These are phyloP conservation scores for Blastobasis adustella DNA, from an alignment of 2,888 invertebrate species.

Conservation along the genomic window DNA sequence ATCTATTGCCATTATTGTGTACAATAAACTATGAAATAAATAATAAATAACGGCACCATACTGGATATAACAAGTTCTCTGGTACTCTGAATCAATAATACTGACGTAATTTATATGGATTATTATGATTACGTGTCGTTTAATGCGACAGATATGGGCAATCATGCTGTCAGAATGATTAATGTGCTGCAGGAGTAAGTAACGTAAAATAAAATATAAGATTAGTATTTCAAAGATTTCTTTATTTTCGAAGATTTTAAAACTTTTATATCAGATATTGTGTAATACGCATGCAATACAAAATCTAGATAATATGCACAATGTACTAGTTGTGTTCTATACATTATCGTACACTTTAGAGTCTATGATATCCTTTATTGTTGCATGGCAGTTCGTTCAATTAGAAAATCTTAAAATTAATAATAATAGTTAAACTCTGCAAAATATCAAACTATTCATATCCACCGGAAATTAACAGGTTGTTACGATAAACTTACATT, in stretches of 20 bases:
- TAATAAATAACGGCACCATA: too few species aligned
- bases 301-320: not conserved
- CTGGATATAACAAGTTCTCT: too few species aligned
- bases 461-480: not conserved
- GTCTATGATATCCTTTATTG: not conserved
- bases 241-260: not conserved
- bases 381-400: constrained; percentile 4
- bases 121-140: too few species aligned
- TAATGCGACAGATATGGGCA: too few species aligned
- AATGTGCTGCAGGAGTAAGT: too few species aligned
- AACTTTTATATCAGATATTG: constrained; percentile 3
- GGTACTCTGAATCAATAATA: too few species aligned
- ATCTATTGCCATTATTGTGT: too few species aligned
- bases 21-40: too few species aligned
- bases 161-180: too few species aligned
- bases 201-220: too few species aligned
- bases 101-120: too few species aligned
- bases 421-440: not conserved
- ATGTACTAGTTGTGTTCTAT: not conserved
- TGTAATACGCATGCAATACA: not conserved
- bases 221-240: too few species aligned
- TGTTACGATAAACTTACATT: not conserved
- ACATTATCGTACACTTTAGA: not conserved
- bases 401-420: not conserved
- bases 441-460: not conserved